Base-by-base conservation (phyloP, 2,888 invertebrate genomes). In the Rhimphoctona megacephalus region DNA sequence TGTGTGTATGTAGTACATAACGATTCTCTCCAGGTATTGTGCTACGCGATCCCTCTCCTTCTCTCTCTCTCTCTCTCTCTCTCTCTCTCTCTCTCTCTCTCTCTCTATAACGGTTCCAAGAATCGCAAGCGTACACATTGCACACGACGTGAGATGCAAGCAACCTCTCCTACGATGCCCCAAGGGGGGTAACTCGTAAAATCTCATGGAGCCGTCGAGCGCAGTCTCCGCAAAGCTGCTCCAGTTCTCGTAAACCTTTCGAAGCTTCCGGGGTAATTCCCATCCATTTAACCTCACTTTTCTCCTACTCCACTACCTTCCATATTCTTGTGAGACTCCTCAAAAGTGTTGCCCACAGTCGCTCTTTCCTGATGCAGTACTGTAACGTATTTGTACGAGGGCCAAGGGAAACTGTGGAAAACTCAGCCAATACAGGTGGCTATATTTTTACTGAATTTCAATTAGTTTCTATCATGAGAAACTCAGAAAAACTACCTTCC, bases 241-340 rank as follows among this genome's bases (percentile, higher is more conserved):
- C 70, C 80, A 80, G 83, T 72, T 86, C 80, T 86, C 85, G 83
- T 83, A 86, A 86, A 86, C 80, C 86, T 72, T 67, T 76, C 49
- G 76, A 80, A 86, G 83, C 83, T 83, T 83, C 80, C 39, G 67
- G 66, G 83, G 80, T 86, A 83, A 86, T 86, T 86, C 83, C 80
- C 86, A 76, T 72, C 49, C 46, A 61, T 67, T 43, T 43, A 43
- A 66, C 14, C 43, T 49, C 43, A n/a, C 19, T 49, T 19, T 49
- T 49, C 49, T 2, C 17, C 46, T 14, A 17, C 46, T 17, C 17
- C 49, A 1, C 5, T 17, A 49, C 49, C 17, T 5, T 19, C 49
- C 49, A 6, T 19, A 19, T 11, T 49, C 19, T 3, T 19, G 49
- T 4, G 49, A 19, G 49, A 1, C 49, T 19, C 19, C 5, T 6